Evolutionary conservation across 2,888 invertebrate genomes (phyloP), one percentile per base, ranked within the genome.

Genomic region (Mycalesis mineus): DNA sequence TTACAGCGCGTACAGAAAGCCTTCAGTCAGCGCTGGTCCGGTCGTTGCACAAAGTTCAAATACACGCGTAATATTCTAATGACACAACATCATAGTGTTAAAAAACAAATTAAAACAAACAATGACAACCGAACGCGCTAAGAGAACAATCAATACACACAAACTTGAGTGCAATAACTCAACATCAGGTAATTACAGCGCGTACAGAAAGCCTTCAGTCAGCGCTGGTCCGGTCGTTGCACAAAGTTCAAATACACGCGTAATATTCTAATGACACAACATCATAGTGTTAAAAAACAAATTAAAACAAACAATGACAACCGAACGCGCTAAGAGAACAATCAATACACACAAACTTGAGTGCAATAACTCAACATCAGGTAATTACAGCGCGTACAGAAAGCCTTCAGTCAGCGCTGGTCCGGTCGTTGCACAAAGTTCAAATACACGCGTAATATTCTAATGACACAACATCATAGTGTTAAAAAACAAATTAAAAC

Each of bases 151-250:
- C n/a, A n/a, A n/a, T n/a, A n/a, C n/a, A n/a, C n/a, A n/a, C n/a
- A n/a, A n/a, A n/a, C n/a, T n/a, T n/a, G 29, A 44, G 57, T 15
- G 42, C 60, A 65, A 66, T 68, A 67, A 68, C 67, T 68, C 67
- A 68, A 68, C 69, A 68, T 64, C 60, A 48, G 59, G 65, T 64
- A 69, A 70, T 71, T 70, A 70, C 63, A 62, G 58, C 41, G 44
- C 33, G 58, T 57, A 65, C 60, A 66, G 65, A 66, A 64, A 65
- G 67, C 65, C 65, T 69, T 71, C 67, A 63, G 61, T 71, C 69
- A 66, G 37, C 45, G 49, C 44, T 45, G 45, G 31, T 15, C 7
- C 28, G 44, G 13, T 11, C 28, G 33, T 33, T 33, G 33, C 8
- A 9, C 33, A 7, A 2, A 33, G 33, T 33, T n/a, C n/a, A n/a